phyloP scores from a whole-genome alignment of 2,888 invertebrate species.

The Prosopocoilus inquinatus region DNA sequence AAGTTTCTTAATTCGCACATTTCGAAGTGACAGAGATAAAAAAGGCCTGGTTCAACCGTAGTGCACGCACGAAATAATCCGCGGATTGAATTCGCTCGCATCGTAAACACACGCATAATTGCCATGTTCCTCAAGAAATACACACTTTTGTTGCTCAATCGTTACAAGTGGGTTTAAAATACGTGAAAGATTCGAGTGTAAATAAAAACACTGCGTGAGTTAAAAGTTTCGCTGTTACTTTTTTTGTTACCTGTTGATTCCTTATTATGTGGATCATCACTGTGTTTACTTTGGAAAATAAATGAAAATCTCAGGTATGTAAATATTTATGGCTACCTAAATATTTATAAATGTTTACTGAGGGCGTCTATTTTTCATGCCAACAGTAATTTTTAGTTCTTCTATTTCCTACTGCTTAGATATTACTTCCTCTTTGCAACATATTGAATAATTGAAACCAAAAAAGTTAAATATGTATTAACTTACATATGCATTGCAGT shows the following conservation, averaged over 20 bases:
- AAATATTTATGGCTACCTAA: neutral
- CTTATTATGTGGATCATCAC: constrained; percentile 1
- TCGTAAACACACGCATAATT: constrained; percentile 26
- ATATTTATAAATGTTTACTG: neutral
- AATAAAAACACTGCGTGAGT: neutral
- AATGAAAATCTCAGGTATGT: constrained; percentile 1
- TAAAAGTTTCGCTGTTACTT: constrained; percentile 13
- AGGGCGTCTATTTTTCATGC: too few relatives aligned
- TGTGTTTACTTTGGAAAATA: neutral
- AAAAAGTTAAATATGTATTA: too few relatives aligned
- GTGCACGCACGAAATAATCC: too few relatives aligned
- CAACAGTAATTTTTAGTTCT: too few relatives aligned
- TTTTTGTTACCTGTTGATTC: constrained; percentile 25
- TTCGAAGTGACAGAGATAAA: too few relatives aligned
- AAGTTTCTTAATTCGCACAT: constrained; percentile 25
- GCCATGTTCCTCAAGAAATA: constrained; percentile 22
- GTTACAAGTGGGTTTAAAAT: constrained; percentile 11
- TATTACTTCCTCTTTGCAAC: too few relatives aligned
- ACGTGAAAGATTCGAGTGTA: neutral
- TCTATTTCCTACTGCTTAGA: too few relatives aligned
- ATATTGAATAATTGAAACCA: too few relatives aligned
- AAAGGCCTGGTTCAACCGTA: too few relatives aligned
- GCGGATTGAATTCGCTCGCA: constrained; percentile 27
- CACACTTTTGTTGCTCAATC: constrained; percentile 12
- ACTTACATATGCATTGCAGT: too few relatives aligned